Evolutionary conservation across 2,113 vertebrate species (phyloP), one percentile per base, ranked within the genome.

Genomic region (Xyrauchen texanus): DNA sequence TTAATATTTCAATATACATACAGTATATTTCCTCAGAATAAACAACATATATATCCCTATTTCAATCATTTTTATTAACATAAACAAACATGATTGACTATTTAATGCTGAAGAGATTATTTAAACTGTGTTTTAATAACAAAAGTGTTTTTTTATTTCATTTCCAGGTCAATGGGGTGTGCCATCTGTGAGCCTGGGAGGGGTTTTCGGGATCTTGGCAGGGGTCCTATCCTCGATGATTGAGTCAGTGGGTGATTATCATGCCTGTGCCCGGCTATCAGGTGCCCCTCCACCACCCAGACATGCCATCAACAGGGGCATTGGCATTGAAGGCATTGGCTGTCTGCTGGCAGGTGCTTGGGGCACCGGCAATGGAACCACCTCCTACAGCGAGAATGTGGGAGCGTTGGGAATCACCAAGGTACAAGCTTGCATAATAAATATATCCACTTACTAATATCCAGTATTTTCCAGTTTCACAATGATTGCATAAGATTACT

Each of bases 211-310:
- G 61, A 95, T 99, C 88, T 83, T 98, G 1, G 96, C 97, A 0
- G 98, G 96, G 1, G 94, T 99, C 60, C 94, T 97, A 55, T 96
- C 97, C 52, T 99, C 98, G 71, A 96, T 99, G 95, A 91, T 99
- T 79, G 98, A 99, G 83, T 99, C 98, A 0, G 91, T 99, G 42
- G 98, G 97, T 0, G 97, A 99, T 85, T 99, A 99, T 79, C 94
- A 96, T 0, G 96, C 98, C 16, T 99, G 98, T 7, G 97, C 97
- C 58, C 93, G 95, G 21, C 91, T 99, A 13, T 94, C 93, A 0
- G 96, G 97, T 0, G 97, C 96, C 4, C 97, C 97, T 0, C 93
- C 95, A 0, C 98, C 98, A 0, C 96, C 98, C 0, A 93, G 91
- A 83, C 96, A 98, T 0, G 97, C 96, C 61, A 90, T 98, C 87